Evolutionary conservation across 1,140 invertebrate genomes (phyloP).

Genomic region (Drosophila truncata): DNA sequence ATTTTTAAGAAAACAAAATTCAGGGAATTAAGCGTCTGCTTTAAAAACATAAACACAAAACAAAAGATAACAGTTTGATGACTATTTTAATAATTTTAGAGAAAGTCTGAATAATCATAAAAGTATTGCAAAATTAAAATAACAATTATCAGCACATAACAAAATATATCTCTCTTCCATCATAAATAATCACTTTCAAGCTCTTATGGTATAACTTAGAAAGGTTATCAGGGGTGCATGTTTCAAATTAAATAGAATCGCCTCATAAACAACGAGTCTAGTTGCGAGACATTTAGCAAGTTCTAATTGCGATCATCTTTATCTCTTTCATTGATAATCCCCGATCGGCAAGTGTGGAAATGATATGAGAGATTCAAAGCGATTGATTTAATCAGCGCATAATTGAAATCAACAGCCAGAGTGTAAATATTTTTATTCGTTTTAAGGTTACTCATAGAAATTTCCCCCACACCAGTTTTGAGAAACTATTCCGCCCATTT

Average conservation of each 20-base stretch:
- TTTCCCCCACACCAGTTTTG: neutral
- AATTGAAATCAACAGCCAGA: conserved; percentile 13
- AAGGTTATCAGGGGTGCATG: neutral
- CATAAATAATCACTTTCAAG: neutral
- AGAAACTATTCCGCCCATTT: conserved; percentile 15
- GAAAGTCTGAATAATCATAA: neutral
- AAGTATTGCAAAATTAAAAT: too few species aligned
- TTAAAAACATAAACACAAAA: neutral
- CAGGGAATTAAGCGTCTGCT: neutral
- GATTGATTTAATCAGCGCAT: conserved; percentile 1
- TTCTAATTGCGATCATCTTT: neutral
- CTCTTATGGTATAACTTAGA: neutral
- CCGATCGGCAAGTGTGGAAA: neutral
- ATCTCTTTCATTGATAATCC: neutral
- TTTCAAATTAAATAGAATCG: neutral
- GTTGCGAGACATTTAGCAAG: neutral
- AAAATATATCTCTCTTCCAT: neutral
- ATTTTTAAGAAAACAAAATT: neutral
- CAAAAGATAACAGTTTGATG: neutral
- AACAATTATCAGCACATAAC: neutral
- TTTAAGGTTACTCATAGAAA: conserved; percentile 2
- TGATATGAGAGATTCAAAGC: neutral
- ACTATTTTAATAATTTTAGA: neutral
- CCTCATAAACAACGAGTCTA: neutral
- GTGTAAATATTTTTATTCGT: conserved; percentile 16